Evolutionary conservation across 2,888 invertebrate genomes (phyloP), one percentile per base, ranked within the genome.

Genomic region (Mythimna loreyi): DNA sequence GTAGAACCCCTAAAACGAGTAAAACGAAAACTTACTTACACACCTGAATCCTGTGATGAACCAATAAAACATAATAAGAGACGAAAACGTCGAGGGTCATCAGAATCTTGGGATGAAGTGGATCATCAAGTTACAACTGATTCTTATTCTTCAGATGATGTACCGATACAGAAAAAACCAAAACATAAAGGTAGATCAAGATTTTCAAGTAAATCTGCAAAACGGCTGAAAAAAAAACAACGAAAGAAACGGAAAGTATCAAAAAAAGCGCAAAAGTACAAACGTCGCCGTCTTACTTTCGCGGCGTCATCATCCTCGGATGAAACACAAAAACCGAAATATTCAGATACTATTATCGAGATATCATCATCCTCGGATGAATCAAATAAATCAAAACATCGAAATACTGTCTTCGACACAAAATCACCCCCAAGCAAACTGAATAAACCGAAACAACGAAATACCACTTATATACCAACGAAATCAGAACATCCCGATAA

Each of bases 21-120:
- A 4, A 53, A 55, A 13, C 33, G 55, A 11, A 55, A 55, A 55
- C 55, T 55, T 13, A 55, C 9, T 16, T 55, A 55, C 21, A 55
- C 55, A 33, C 55, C 55, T 2, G 55, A 55, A 21, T 55, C 21
- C 1, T 2, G 7, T 11, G 21, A 33, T 16, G 55, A 33, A 55
- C 6, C 21, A 33, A 6, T 6, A 25, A 43, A 2, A n/a, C 0
- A 2, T 25, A n/a, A n/a, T n/a, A 36, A 21, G 1, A n/a, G 23
- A 16, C 56, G 36, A 16, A 16, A 16, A 23, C 56, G 16, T 23
- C 21, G 23, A 21, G 9, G 16, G 8, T 36, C 36, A 23, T 19
- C 25, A 3, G 43, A 58, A 23, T 43, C 23, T n/a, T 43, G 25
- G 57, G 25, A 57, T 1, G 21, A 4, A 4, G 7, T 0, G n/a